Base-by-base conservation (phyloP, 2,797 vertebrate species). In the Enteromius thamalakanensis region DNA sequence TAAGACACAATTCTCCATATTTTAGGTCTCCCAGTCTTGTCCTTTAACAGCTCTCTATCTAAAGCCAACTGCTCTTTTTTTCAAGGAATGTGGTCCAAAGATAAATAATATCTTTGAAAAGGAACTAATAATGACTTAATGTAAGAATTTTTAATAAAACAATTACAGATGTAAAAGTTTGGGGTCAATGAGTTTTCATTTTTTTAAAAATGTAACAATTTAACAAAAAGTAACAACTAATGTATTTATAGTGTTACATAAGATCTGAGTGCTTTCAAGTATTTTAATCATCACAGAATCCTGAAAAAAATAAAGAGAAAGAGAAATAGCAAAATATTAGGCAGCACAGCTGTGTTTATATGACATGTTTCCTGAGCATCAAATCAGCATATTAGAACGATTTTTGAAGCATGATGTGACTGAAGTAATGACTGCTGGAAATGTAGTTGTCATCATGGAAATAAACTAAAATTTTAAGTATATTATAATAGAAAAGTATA, bases 1-100 rank as follows among this genome's bases (percentile, higher is more conserved):
- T 88, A 85, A 76, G 76, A 80, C 76, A 70, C 64, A 72, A 29
- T 37, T 29, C 53, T 42, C 80, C 68, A 71, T 68, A 84, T 83
- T 85, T 64, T 79, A 86, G 82, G 53, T 84, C 65, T 29, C 37
- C 60, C 26, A 71, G 32, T 55, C 67, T 85, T 80, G 76, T 82
- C 80, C 84, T 80, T 87, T 72, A 85, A 53, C 42, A 80, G 47
- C 14, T 58, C 10, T 32, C 34, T 32, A 42, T 29, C 15, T 53
- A 42, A 53, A 76, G 45, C 14, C 40, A 45, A 45, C 45, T 45
- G 42, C 42, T 45, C 11, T 45, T 45, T 45, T 45, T 12, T 14
- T 45, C 45, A 45, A 45, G 29, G 29, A 49, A 51, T 32, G 2
- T 72, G 10, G 17, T 34, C 40, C 34, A 45, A 77, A 62, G 5